These are phyloP conservation scores for Motacilla tschutschensis DNA, from an alignment of 2,113 vertebrate species.

Conservation along the genomic window DNA sequence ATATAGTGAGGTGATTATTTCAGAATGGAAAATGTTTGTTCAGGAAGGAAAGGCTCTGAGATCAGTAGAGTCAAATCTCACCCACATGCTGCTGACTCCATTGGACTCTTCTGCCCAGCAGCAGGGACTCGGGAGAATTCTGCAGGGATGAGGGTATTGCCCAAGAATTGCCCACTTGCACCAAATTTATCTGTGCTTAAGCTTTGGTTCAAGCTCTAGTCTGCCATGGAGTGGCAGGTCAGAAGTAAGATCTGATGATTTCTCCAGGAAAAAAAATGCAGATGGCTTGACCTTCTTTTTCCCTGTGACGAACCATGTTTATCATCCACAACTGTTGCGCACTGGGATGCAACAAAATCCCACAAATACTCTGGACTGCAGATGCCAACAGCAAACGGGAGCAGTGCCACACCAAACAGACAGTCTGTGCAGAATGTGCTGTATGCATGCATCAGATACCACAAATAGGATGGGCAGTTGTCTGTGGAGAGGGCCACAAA, in stretches of 20 bases:
- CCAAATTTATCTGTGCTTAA: accelerated
- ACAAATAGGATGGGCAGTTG: not conserved
- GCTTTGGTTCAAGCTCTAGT: not conserved
- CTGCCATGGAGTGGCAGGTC: not conserved
- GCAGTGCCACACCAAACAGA: not conserved
- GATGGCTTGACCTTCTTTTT: not conserved
- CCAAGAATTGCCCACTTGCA: not conserved
- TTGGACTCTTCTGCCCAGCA: not conserved
- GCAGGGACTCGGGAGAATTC: not conserved
- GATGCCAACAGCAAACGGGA: not conserved
- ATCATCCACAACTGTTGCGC: not conserved
- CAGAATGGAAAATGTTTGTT: constrained; percentile 60
- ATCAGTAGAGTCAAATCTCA: constrained; percentile 43
- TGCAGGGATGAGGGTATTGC: not conserved
- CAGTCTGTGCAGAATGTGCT: not conserved
- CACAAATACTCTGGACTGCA: not conserved
- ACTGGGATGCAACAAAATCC: accelerated
- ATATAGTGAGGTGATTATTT: constrained; percentile 43
- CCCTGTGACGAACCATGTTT: not conserved
- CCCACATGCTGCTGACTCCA: not conserved
- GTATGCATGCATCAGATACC: not conserved
- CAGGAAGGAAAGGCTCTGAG: constrained; percentile 65
- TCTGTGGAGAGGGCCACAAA: not conserved
- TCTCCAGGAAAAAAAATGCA: not conserved
- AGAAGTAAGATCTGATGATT: not conserved